Evolutionary conservation across 1,140 invertebrate species (phyloP).

Genomic region (Drosophila serrata): DNA sequence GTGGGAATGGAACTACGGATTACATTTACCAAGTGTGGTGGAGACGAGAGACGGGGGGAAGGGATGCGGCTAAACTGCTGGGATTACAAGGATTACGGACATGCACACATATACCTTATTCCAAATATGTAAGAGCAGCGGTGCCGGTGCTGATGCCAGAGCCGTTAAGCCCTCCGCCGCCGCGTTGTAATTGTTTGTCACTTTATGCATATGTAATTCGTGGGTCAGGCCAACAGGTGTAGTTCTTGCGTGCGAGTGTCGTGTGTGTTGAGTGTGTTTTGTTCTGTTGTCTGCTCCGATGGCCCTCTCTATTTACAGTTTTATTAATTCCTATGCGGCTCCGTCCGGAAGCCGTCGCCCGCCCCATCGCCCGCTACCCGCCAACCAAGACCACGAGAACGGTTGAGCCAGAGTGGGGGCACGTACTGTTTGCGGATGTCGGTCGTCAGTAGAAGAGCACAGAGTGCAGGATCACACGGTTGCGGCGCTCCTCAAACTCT

Average conservation of each 20-base stretch:
- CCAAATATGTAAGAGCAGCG: constrained; percentile 4
- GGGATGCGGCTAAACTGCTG: not conserved
- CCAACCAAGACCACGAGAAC: constrained; percentile 2
- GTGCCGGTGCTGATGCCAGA: not conserved
- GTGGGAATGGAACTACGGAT: constrained; percentile 13
- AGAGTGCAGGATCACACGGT: constrained; percentile 95
- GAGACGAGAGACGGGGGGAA: constrained; percentile 5
- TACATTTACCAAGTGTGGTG: not conserved
- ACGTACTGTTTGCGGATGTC: constrained; percentile 33
- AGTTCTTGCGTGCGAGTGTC: constrained; percentile 7
- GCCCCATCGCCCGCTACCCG: constrained; percentile 2
- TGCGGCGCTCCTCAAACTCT: constrained; percentile 96
- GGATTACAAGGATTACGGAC: constrained; percentile 26
- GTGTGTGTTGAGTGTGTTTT: constrained; percentile 5
- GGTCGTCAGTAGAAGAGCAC: constrained; percentile 95
- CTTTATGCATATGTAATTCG: constrained; percentile 2
- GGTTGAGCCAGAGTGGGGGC: constrained; percentile 35
- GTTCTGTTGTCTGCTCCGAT: constrained; percentile 2
- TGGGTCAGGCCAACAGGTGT: constrained; percentile 18
- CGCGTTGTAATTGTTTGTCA: constrained; percentile 7
- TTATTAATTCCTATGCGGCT: constrained; percentile 5
- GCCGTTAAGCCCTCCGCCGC: constrained; percentile 14
- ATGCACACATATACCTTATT: constrained; percentile 27
- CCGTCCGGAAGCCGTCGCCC: not conserved
- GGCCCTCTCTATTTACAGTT: constrained; percentile 9